Conservation (phyloP, 2,888 invertebrate genomes). For the Synergus umbraculus region DNA sequence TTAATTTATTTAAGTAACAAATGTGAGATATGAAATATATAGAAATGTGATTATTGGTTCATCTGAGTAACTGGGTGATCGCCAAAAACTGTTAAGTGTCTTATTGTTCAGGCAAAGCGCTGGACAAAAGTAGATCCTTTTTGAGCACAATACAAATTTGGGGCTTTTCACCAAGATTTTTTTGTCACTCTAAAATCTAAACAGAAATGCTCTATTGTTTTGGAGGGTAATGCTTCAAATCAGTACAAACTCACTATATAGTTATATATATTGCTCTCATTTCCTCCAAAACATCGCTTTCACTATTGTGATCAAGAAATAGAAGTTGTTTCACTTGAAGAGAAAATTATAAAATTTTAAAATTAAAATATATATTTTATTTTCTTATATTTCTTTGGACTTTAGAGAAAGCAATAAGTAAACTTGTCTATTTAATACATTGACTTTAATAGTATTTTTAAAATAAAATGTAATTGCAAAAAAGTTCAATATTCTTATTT, state of each 20-base stretch:
- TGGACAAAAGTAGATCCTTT: constrained; percentile 66
- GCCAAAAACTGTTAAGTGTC: constrained; percentile 75
- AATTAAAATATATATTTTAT: neutral
- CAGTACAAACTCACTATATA: constrained; percentile 50
- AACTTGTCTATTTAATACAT: too few relatives aligned
- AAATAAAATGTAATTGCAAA: too few relatives aligned
- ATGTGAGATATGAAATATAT: constrained; percentile 39
- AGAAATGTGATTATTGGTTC: constrained; percentile 54
- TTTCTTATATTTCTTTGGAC: neutral
- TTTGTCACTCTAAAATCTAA: constrained; percentile 37
- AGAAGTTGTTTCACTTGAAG: neutral
- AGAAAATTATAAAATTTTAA: neutral
- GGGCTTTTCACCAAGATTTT: neutral
- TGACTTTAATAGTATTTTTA: too few relatives aligned
- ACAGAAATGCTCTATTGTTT: constrained; percentile 9
- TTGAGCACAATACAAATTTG: neutral
- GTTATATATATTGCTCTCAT: neutral
- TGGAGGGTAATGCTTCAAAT: constrained; percentile 18
- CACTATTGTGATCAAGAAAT: neutral
- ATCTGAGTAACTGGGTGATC: constrained; percentile 59
- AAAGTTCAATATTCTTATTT: too few relatives aligned
- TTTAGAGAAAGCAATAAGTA: too few relatives aligned
- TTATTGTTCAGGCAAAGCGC: constrained; percentile 75
- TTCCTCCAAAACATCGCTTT: neutral
- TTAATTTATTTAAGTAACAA: constrained; percentile 44